Percentiles rank a stretch among this genome's conserved stretches.
These are phyloP conservation scores for Eueides isabella DNA, from an alignment of 1,140 invertebrate genomes.

Conservation along the genomic window DNA sequence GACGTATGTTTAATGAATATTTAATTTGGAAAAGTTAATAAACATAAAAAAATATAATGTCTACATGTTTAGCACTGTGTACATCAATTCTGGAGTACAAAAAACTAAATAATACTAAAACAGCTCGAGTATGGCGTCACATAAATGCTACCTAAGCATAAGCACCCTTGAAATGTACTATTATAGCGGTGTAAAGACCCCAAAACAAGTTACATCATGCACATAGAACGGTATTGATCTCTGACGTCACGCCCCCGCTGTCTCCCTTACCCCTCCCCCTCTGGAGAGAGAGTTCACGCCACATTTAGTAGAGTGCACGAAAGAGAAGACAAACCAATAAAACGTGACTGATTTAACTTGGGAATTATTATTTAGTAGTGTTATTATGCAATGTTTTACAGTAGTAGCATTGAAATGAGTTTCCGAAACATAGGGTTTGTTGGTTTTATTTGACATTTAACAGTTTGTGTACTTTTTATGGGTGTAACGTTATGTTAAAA, in stretches of 20 bases:
- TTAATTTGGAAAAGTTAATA: too few species aligned
- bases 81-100: too few species aligned
- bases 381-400: constrained; percentile 1
- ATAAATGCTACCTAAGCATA: neutral
- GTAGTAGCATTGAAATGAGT: neutral
- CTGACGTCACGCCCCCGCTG: constrained; percentile 61
- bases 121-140: neutral
- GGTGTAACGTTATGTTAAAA: too few species aligned
- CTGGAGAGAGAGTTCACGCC: constrained; percentile 12
- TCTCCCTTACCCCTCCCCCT: neutral
- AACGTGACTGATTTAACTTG: constrained; percentile 13
- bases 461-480: neutral
- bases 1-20: too few species aligned
- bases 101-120: neutral
- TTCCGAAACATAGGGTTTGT: neutral
- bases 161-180: constrained; percentile 43
- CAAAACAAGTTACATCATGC: constrained; percentile 41
- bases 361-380: neutral
- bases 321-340: constrained; percentile 4
- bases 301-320: neutral
- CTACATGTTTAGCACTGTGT: too few species aligned
- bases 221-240: constrained; percentile 54
- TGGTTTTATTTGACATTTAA: neutral
- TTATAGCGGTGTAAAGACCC: constrained; percentile 27
- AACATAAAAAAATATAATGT: too few species aligned